Percentiles rank a stretch among this genome's conserved stretches.
Evolutionary conservation across 2,797 vertebrate species (phyloP).

Genomic region (Glossophaga mutica): DNA sequence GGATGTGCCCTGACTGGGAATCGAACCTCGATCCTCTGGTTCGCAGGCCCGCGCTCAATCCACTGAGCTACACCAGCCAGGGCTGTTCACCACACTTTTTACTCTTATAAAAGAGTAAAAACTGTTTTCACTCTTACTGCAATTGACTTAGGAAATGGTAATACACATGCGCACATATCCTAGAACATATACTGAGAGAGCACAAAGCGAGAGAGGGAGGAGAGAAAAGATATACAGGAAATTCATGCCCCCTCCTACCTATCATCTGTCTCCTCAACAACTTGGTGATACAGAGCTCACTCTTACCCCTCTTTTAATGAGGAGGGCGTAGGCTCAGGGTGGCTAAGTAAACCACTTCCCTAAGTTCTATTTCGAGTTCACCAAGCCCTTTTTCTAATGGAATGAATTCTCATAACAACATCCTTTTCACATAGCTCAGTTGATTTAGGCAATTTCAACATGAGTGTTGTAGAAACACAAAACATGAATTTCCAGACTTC

Average conservation of each 20-base stretch:
- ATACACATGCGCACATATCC: background rate
- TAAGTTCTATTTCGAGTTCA: background rate
- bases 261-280: background rate
- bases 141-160: background rate
- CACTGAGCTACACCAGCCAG: too few relatives aligned
- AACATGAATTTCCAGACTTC: background rate
- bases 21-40: too few relatives aligned
- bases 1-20: too few relatives aligned
- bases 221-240: fast-evolving
- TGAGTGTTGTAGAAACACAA: background rate
- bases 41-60: too few relatives aligned
- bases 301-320: background rate
- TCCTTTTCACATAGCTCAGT: background rate
- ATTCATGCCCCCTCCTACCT: fast-evolving
- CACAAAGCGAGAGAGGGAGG: background rate
- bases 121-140: background rate
- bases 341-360: background rate
- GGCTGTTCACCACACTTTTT: too few relatives aligned
- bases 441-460: background rate
- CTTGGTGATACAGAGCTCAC: fast-evolving
- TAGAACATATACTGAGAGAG: background rate
- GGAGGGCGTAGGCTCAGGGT: background rate
- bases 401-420: background rate
- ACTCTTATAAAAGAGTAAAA: too few relatives aligned
- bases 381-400: background rate